Conservation (phyloP, 2,797 vertebrate genomes). For the Lophius americanus region DNA sequence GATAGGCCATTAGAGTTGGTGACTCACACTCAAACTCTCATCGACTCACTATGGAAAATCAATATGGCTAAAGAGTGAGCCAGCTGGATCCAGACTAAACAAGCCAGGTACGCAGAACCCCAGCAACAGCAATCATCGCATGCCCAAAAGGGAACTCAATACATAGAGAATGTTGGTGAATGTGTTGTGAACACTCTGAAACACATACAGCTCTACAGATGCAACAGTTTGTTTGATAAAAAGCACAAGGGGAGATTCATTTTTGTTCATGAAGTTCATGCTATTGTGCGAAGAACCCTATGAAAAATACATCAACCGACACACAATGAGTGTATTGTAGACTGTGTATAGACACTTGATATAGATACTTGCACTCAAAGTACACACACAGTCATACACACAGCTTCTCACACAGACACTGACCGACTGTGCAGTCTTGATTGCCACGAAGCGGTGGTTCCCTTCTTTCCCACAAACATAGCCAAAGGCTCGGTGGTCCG, state of each 20-base stretch:
- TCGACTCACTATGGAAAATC: constrained; percentile 82
- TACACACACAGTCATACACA: constrained; percentile 6
- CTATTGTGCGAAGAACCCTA: constrained; percentile 23
- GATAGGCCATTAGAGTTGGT: constrained; percentile 76
- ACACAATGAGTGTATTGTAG: constrained; percentile 3
- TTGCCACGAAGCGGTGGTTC: constrained; percentile 97
- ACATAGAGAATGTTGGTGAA: constrained; percentile 29
- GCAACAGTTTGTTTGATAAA: constrained; percentile 49
- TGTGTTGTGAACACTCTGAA: neutral
- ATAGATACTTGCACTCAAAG: neutral
- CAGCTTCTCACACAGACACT: constrained; percentile 63
- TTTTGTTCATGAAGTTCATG: constrained; percentile 45
- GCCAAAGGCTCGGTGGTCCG: constrained; percentile 97
- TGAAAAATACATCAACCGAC: constrained; percentile 50
- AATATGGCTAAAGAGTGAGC: constrained; percentile 67
- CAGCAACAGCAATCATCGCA: constrained; percentile 58
- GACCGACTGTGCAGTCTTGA: constrained; percentile 98
- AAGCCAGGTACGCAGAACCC: constrained; percentile 48
- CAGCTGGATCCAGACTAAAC: constrained; percentile 62
- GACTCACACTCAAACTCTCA: constrained; percentile 80
- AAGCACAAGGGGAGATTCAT: constrained; percentile 25
- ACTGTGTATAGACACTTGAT: neutral
- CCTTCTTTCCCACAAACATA: constrained; percentile 98
- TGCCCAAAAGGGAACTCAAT: constrained; percentile 39
- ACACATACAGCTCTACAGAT: constrained; percentile 4